A percentile compares a stretch with the other conserved stretches of the same genome.
phyloP scores from a whole-genome alignment of 2,888 invertebrate species.

The Phaedon cochleariae region DNA sequence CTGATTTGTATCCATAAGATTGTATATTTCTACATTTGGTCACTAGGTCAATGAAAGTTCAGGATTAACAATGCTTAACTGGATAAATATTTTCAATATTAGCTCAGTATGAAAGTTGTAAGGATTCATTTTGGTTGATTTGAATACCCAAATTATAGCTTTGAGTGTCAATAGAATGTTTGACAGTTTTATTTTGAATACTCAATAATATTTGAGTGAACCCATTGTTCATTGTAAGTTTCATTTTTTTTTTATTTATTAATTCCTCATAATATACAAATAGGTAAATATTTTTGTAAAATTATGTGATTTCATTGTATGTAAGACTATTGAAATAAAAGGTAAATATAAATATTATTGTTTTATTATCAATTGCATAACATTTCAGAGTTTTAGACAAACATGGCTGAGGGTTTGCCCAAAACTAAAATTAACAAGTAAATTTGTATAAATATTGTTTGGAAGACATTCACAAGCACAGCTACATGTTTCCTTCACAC shows the following conservation, averaged over 20 bases:
- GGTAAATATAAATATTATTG: constrained; percentile 38
- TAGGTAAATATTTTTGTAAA: constrained; percentile 38
- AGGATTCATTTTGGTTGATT: too few relatives aligned
- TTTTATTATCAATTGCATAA: constrained; percentile 30
- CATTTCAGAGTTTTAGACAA: constrained; percentile 12
- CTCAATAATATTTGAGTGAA: background rate
- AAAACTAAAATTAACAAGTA: background rate
- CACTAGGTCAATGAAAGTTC: too few relatives aligned
- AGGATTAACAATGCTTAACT: background rate
- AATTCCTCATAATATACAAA: background rate
- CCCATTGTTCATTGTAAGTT: background rate
- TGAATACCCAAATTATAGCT: too few relatives aligned
- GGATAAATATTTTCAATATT: background rate
- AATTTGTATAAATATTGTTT: background rate
- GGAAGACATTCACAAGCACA: constrained; percentile 27
- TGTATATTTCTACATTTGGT: too few relatives aligned
- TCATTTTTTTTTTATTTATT: background rate
- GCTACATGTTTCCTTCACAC: background rate
- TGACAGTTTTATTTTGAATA: background rate
- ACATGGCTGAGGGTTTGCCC: constrained; percentile 14
- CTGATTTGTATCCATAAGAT: too few relatives aligned
- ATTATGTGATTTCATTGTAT: constrained; percentile 29
- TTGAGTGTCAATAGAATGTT: background rate
- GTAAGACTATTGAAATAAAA: constrained; percentile 35
- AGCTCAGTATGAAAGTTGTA: background rate